Base-by-base conservation (phyloP, 2,113 vertebrate species). In the Glaucidium brasilianum region DNA sequence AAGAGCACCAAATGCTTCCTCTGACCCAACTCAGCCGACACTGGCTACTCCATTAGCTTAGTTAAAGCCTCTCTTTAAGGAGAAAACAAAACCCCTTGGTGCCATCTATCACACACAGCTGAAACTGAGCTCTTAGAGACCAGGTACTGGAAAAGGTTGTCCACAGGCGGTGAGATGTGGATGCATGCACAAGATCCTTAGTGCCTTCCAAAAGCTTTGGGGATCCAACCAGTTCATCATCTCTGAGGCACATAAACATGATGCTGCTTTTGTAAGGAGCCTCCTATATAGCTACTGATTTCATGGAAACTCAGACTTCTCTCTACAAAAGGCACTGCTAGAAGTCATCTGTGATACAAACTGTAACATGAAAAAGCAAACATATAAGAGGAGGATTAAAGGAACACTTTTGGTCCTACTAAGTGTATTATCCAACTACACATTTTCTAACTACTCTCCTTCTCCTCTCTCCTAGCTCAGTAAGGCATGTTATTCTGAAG, bases 101-200 rank as follows among this genome's bases (percentile, higher is more conserved):
- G 27, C 16, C 77, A 15, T 26, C 88, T 37, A 10, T 14, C 66
- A 67, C 39, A 30, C 18, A 30, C 27, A 35, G 29, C 29, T 71
- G 39, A 47, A 37, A 35, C 14, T 4, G 27, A 80, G 81, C 63
- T 32, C 49, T 10, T 73, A 68, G 63, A 77, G 25, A 62, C 11
- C 11, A 3, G 0, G 12, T 5, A 11, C n/a, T 25, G 23, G 69
- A 59, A 53, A n/a, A 71, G 25, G 76, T 0, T 58, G 52, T 35
- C 60, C 32, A 21, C 4, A 0, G 3, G 32, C 2, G 16, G 47
- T 25, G 53, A 22, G 9, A 25, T 19, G n/a, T 16, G 29, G 37
- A 25, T 32, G 17, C 43, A 9, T 1, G 3, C 5, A 1, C 2
- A 26, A 35, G 15, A 45, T 16, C 37, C 34, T 60, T 5, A n/a